phyloP scores from a whole-genome alignment of 2,888 invertebrate genomes.

The Tupiocoris notatus region DNA sequence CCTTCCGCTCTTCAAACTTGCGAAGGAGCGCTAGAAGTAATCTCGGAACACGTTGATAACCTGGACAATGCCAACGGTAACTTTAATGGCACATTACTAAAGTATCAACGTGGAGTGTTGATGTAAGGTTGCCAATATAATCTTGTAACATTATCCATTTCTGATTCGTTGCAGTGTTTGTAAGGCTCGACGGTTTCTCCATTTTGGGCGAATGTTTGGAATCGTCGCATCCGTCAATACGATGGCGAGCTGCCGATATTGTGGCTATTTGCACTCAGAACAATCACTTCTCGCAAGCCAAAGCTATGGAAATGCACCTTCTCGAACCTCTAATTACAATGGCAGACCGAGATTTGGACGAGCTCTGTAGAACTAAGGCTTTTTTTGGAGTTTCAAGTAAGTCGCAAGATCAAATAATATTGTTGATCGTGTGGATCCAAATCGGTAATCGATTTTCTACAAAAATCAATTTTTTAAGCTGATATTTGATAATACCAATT shows the following conservation, averaged over 20 bases:
- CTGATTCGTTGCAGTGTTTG: constrained; percentile 64
- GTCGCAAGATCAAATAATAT: too few relatives aligned
- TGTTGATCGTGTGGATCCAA: neutral
- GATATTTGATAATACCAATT: neutral
- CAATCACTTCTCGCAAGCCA: constrained; percentile 76
- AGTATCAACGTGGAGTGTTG: neutral
- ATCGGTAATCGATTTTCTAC: too few relatives aligned
- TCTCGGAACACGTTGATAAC: constrained; percentile 69
- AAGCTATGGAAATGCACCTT: constrained; percentile 65
- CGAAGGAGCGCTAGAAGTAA: constrained; percentile 64
- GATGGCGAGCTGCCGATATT: constrained; percentile 65
- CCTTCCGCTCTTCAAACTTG: constrained; percentile 56
- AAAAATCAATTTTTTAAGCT: neutral
- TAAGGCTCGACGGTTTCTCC: constrained; percentile 77
- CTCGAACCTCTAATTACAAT: constrained; percentile 64
- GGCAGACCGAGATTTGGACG: constrained; percentile 60
- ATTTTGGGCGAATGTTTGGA: constrained; percentile 68
- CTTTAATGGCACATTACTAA: too few relatives aligned
- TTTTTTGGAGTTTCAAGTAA: constrained; percentile 77
- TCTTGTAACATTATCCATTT: too few relatives aligned
- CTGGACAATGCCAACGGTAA: constrained; percentile 77
- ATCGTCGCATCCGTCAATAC: constrained; percentile 62
- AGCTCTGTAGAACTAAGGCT: constrained; percentile 64
- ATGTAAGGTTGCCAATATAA: too few relatives aligned
- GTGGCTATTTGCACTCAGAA: constrained; percentile 81